Conservation (phyloP, 2,888 invertebrate species). For the Polyommatus iphigenia region DNA sequence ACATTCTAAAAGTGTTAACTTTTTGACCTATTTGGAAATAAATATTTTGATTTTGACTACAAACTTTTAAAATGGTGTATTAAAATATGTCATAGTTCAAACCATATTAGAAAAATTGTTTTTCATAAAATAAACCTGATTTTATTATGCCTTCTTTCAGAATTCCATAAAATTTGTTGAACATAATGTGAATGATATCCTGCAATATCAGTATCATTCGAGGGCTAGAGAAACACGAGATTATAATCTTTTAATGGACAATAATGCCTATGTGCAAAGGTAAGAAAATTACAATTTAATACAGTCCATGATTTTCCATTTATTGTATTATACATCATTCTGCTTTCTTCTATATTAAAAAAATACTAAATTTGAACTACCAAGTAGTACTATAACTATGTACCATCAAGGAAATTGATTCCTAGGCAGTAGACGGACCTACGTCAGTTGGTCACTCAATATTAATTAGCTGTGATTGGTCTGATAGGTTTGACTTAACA, state of each 20-base stretch:
- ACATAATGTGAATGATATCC: slow-evolving; percentile 90
- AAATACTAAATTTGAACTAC: background rate
- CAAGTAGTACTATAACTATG: too few relatives aligned
- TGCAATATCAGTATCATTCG: slow-evolving; percentile 90
- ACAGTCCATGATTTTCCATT: background rate
- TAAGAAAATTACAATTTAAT: slow-evolving; percentile 39
- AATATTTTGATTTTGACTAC: too few relatives aligned
- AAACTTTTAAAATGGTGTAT: background rate
- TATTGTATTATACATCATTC: background rate
- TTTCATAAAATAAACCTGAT: background rate
- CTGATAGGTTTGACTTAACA: too few relatives aligned
- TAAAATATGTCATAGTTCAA: background rate
- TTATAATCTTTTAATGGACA: slow-evolving; percentile 88
- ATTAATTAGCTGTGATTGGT: too few relatives aligned
- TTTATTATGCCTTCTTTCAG: slow-evolving; percentile 68
- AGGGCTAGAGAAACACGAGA: slow-evolving; percentile 90
- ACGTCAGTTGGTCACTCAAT: too few relatives aligned
- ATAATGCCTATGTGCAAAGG: slow-evolving; percentile 91
- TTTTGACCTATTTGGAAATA: too few relatives aligned
- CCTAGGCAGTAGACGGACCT: too few relatives aligned
- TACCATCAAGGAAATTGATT: too few relatives aligned
- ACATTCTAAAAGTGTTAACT: too few relatives aligned
- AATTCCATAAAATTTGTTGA: slow-evolving; percentile 87
- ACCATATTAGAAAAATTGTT: background rate
- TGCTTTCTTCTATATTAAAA: background rate